These are phyloP conservation scores for Anomalospiza imberbis DNA, from an alignment of 2,797 vertebrate species.

Conservation along the genomic window DNA sequence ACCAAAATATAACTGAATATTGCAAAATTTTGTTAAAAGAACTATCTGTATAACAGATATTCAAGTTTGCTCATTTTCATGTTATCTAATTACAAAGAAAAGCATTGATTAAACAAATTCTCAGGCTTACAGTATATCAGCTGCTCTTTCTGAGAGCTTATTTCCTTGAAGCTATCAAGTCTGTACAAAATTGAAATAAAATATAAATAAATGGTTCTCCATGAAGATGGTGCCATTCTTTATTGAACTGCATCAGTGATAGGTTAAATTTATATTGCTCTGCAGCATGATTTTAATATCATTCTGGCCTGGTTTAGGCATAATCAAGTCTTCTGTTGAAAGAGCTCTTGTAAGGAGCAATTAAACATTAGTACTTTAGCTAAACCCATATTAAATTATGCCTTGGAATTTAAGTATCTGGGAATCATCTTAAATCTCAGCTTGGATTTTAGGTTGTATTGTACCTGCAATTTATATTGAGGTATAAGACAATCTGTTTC, in stretches of 20 bases:
- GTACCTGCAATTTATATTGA: slow-evolving; percentile 38
- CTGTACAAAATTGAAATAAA: slow-evolving; percentile 52
- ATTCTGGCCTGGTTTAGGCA: slow-evolving; percentile 43
- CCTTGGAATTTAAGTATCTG: slow-evolving; percentile 56
- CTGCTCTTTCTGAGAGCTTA: slow-evolving; percentile 4
- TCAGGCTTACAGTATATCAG: not conserved
- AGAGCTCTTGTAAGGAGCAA: slow-evolving; percentile 52
- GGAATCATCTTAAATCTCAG: slow-evolving; percentile 64
- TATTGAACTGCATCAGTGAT: slow-evolving; percentile 28
- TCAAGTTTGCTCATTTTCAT: not conserved
- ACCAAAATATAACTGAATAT: not conserved
- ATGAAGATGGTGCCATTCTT: slow-evolving; percentile 30
- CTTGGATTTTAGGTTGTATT: slow-evolving; percentile 41
- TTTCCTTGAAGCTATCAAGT: slow-evolving; percentile 17
- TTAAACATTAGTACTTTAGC: slow-evolving; percentile 56
- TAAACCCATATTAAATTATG: slow-evolving; percentile 61
- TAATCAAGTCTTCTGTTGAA: slow-evolving; percentile 65
- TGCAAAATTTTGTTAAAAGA: not conserved
- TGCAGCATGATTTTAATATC: slow-evolving; percentile 60
- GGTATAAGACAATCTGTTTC: slow-evolving; percentile 5
- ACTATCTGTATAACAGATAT: not conserved
- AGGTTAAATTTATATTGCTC: slow-evolving; percentile 62
- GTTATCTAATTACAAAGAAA: not conserved
- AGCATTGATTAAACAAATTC: not conserved
- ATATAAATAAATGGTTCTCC: slow-evolving; percentile 51